Percentiles rank a stretch among this genome's conserved stretches.
These are phyloP conservation scores for Mythimna vitellina DNA, from an alignment of 2,888 invertebrate genomes.

Conservation along the genomic window DNA sequence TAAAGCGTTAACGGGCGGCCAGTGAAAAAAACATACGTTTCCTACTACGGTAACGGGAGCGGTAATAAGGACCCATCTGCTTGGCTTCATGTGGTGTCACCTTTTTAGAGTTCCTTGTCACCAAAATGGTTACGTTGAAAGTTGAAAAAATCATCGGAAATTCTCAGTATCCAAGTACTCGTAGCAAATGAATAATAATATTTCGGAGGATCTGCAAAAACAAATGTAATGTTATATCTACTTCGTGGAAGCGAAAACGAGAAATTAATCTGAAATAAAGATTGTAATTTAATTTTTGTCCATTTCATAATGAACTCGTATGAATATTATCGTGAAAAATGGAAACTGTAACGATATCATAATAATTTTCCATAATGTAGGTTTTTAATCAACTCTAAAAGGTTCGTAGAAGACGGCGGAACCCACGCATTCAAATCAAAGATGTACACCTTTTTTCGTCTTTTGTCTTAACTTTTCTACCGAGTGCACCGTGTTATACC, in stretches of 20 bases:
- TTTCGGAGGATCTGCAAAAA: not conserved
- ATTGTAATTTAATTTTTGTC: not conserved
- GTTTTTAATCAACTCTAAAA: not conserved
- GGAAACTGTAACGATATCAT: not conserved
- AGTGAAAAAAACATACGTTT: conserved; percentile 81
- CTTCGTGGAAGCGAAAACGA: not conserved
- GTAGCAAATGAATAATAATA: not conserved
- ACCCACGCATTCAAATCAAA: conserved; percentile 53
- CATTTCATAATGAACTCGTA: not conserved
- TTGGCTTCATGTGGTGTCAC: conserved; percentile 77
- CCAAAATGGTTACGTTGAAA: conserved; percentile 8
- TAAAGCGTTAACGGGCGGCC: conserved; percentile 81
- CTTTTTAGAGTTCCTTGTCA: conserved; percentile 62
- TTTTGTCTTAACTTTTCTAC: conserved; percentile 80
- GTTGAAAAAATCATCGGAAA: not conserved
- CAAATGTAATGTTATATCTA: not conserved
- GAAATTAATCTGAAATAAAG: not conserved
- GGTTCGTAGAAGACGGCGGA: conserved; percentile 41
- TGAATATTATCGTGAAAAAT: not conserved
- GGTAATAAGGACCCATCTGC: conserved; percentile 89
- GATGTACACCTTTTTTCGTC: conserved; percentile 67
- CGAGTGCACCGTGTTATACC: conserved; percentile 80
- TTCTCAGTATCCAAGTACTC: not conserved
- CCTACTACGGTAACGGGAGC: conserved; percentile 88
- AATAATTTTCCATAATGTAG: not conserved